Conservation (phyloP, 92 coral and sea anemone species). For the Parazoanthus darwini region DNA sequence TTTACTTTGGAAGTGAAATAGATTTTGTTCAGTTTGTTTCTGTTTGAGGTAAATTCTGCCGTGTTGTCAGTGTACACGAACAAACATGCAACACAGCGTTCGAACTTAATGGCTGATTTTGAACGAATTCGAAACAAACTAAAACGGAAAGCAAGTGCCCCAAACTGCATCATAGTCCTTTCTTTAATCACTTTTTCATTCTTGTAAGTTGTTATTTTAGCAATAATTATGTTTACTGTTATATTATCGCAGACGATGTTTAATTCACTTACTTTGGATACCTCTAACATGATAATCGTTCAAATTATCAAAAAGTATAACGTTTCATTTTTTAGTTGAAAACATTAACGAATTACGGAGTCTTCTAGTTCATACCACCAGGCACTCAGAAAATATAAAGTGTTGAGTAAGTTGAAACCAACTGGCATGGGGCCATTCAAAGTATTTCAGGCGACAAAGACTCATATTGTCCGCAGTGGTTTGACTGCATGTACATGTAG, state of each 20-base stretch:
- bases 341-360: background rate
- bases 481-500: too few relatives aligned
- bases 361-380: background rate
- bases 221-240: conserved; percentile 38
- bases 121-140: background rate
- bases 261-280: conserved; percentile 26
- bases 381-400: background rate
- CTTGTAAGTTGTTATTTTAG: conserved; percentile 24
- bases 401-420: background rate
- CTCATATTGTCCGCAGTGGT: too few relatives aligned
- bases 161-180: conserved; percentile 1
- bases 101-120: background rate
- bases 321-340: background rate
- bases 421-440: background rate
- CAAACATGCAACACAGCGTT: background rate
- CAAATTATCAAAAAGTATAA: conserved; percentile 16
- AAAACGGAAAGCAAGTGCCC: background rate
- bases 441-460: background rate
- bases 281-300: conserved; percentile 34
- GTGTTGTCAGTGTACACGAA: background rate
- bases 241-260: conserved; percentile 23
- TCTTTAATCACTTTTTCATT: conserved; percentile 32
- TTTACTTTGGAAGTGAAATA: conserved; percentile 2
- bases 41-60: background rate
- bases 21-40: background rate